Evolutionary conservation across 2,888 invertebrate species (phyloP).

Genomic region (Resseliella maxima): DNA sequence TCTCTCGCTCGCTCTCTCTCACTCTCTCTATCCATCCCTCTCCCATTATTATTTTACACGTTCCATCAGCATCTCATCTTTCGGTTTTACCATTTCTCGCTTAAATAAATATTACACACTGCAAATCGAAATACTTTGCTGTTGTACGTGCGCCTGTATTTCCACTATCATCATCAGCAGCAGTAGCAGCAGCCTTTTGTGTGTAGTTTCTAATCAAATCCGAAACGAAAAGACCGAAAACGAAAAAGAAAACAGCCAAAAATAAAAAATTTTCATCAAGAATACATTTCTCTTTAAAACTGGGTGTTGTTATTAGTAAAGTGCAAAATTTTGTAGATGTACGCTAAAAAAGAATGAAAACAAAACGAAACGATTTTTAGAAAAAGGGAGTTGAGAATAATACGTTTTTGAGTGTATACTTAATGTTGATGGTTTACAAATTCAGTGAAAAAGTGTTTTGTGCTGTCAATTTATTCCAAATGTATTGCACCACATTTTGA

Average conservation of each 20-base stretch:
- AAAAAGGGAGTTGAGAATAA: neutral
- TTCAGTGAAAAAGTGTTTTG: neutral
- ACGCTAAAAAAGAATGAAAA: neutral
- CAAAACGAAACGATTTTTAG: neutral
- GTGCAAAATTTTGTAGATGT: too few species aligned
- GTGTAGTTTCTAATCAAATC: neutral
- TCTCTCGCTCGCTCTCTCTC: too few species aligned
- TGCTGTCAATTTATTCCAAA: too few species aligned
- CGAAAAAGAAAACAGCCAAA: neutral
- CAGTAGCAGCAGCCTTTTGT: conserved; percentile 22
- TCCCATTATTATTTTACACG: neutral
- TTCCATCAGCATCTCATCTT: conserved; percentile 18
- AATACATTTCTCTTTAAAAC: too few species aligned
- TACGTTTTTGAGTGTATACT: too few species aligned
- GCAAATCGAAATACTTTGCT: conserved; percentile 13
- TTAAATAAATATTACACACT: conserved; percentile 15
- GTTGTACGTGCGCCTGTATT: conserved; percentile 19
- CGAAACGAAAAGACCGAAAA: neutral
- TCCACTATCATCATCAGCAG: neutral
- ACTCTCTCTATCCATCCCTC: too few species aligned
- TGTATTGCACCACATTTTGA: too few species aligned
- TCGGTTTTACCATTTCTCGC: neutral
- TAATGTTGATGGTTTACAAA: neutral
- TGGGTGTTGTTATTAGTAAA: too few species aligned
- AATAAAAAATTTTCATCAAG: neutral